Evolutionary conservation across 2,888 invertebrate genomes (phyloP).

Genomic region (Steinernema carpocapsae): DNA sequence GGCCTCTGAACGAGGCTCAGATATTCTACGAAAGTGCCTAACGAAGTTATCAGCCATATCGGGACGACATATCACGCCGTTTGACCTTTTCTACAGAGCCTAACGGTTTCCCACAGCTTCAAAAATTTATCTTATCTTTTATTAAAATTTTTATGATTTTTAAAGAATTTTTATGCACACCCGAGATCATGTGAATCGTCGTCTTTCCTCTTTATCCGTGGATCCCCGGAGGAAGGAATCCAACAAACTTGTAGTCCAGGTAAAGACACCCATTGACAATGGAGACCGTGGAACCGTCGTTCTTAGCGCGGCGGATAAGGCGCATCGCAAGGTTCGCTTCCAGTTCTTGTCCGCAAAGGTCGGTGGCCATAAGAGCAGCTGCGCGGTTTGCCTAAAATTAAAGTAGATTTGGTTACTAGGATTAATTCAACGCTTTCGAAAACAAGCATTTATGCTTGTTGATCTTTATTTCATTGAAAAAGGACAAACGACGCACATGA

Average conservation of each 20-base stretch:
- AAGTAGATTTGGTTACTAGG: too few relatives aligned
- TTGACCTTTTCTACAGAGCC: neutral
- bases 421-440: too few relatives aligned
- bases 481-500: too few relatives aligned
- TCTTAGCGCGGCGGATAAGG: constrained; percentile 47
- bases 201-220: neutral
- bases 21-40: neutral
- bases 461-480: too few relatives aligned
- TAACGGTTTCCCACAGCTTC: neutral
- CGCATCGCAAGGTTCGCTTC: constrained; percentile 40
- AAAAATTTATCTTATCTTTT: neutral
- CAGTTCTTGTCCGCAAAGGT: constrained; percentile 39
- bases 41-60: constrained; percentile 9
- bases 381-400: constrained; percentile 42
- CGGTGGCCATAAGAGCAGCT: constrained; percentile 38
- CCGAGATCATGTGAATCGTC: neutral
- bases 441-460: too few relatives aligned
- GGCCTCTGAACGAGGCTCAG: neutral
- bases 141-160: neutral
- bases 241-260: constrained; percentile 50
- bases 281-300: constrained; percentile 48
- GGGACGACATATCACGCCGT: neutral
- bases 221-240: constrained; percentile 43
- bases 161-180: neutral
- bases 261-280: constrained; percentile 49